A percentile compares a stretch with the other conserved stretches of the same genome.
Conservation (phyloP, 2,797 vertebrate species). For the Mastacembelus armatus region DNA sequence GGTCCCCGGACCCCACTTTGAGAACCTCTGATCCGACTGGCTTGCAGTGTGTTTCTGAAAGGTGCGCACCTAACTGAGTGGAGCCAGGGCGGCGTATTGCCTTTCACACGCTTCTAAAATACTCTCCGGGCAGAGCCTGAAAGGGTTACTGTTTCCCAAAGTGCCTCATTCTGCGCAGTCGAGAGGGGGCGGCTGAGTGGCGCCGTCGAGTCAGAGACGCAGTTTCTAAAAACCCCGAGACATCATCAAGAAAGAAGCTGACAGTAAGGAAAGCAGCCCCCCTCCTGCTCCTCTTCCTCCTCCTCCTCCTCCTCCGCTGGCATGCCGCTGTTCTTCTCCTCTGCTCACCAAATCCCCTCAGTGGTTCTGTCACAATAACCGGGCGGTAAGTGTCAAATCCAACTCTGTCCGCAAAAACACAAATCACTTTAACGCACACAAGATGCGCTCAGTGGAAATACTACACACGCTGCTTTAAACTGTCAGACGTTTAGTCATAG, state of each 20-base stretch:
- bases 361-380: constrained; percentile 85
- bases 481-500: constrained; percentile 67
- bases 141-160: constrained; percentile 89
- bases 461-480: constrained; percentile 51
- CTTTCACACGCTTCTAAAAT: constrained; percentile 87
- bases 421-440: constrained; percentile 74
- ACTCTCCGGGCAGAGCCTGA: constrained; percentile 85
- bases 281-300: constrained; percentile 33
- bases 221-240: constrained; percentile 88
- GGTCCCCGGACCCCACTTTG: constrained; percentile 62
- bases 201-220: constrained; percentile 88
- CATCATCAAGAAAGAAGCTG: constrained; percentile 87
- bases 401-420: constrained; percentile 71
- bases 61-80: constrained; percentile 81
- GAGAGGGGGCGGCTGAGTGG: constrained; percentile 89
- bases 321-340: constrained; percentile 74
- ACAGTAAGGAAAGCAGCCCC: constrained; percentile 84
- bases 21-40: constrained; percentile 61
- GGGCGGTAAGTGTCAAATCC: constrained; percentile 84
- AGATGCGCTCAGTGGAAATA: constrained; percentile 75
- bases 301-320: constrained; percentile 44
- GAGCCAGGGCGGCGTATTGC: constrained; percentile 80
- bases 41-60: constrained; percentile 72
- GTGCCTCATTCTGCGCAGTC: constrained; percentile 88
- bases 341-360: constrained; percentile 78